Evolutionary conservation across 2,888 invertebrate genomes (phyloP), one percentile per base, ranked within the genome.

Genomic region (Eristalinus sepulchralis): DNA sequence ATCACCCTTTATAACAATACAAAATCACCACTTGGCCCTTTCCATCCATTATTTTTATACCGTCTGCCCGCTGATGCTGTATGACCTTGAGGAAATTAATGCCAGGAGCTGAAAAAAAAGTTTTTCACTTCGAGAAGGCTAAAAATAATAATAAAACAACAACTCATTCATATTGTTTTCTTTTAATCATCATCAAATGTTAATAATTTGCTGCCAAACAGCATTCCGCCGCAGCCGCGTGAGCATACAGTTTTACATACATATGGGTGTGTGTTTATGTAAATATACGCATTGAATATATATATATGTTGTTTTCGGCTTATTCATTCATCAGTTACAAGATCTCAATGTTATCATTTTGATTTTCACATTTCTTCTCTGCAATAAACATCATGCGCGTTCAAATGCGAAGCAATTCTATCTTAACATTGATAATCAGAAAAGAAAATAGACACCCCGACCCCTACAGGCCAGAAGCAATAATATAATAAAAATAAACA

Each of bases 171-270:
- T 31, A 34, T 68, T 10, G 36, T 47, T 57, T 31, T 59, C 55
- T 71, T 55, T 66, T 66, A 72, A 60, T 66, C 64, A 78, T 71
- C 47, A 59, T 71, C 20, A 70, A 57, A 47, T 72, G 71, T 79
- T 55, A 80, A 68, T 75, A 75, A 73, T 75, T 47, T 36, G 66
- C 80, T 81, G 73, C 80, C 64, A 62, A 81, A 81, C 75, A 73
- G 71, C 47, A 64, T 71, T 55, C 34, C 55, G 17, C 36, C 20
- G 78, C 71, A 64, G 71, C 47, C 53, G 13, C 11, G 31, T 64
- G 36, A 79, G 27, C 27, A 27, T 73, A 72, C 53, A 72, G 10
- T 53, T 67, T 67, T 62, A 53, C 39, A 79, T 57, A 64, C 34
- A 34, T 34, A 8, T 60, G 60, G 24, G 13, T 62, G 70, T 64